Evolutionary conservation across 2,888 invertebrate genomes (phyloP), one percentile per base, ranked within the genome.

Genomic region (Lithophane leautieri): DNA sequence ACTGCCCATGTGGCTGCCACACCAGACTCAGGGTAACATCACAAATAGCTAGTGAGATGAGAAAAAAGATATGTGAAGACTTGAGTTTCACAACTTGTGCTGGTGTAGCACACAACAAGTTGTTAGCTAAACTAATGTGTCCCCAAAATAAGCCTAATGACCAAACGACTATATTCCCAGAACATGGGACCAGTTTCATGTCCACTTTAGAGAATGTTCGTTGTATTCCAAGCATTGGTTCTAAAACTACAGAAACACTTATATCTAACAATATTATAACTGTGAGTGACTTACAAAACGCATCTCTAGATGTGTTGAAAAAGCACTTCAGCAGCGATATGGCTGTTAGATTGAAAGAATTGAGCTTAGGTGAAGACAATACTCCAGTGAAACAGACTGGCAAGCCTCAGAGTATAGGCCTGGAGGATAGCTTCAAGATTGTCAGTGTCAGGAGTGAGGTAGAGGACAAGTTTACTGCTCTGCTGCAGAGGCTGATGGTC

Each of bases 31-130:
- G 96, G 76, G 94, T 98, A 86, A 98, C 98, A 85, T 97, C 98
- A 83, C 97, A 97, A 88, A 97, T 99, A 88, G 98, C 98, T 44
- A 97, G 97, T 88, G 98, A 98, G 90, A 98, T 98, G 90, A 97
- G 98, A 71, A 96, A 97, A 82, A 97, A 97, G 86, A 96, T 98
- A 85, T 96, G 96, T 85, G 95, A 97, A 76, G 97, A 98, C 83
- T 95, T 98, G 84, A 97, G 98, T 70, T 97, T 98, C 79, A 98
- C 98, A 4, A 97, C 97, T 86, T 98, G 98, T 95, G 98, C 98
- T 54, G 99, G 99, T 68, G 97, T 98, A 81, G 97, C 98, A 52
- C 98, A 98, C 89, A 99, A 98, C 92, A 99, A 99, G 94, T 93
- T 98, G 78, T 93, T 98, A 90, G 98, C 98, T 4, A 99, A 99